Conservation (phyloP, 2,797 vertebrate species). For the Vespertilio murinus region DNA sequence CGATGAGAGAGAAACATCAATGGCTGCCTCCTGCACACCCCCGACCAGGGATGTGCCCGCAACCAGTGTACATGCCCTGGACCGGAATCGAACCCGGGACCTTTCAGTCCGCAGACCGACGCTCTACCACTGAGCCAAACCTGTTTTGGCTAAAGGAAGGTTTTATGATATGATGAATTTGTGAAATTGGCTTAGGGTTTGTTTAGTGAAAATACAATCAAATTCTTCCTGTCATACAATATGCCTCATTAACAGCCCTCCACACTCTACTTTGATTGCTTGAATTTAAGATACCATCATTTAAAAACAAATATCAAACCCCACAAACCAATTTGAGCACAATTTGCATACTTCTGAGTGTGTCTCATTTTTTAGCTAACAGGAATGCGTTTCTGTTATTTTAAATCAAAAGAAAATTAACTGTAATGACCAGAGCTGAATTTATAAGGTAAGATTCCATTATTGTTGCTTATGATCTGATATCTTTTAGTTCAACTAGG, state of each 20-base stretch:
- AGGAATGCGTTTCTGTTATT: background rate
- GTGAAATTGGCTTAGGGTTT: constrained; percentile 82
- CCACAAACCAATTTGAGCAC: background rate
- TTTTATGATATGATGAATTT: constrained; percentile 84
- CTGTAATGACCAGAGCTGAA: background rate
- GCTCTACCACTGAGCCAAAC: no score
- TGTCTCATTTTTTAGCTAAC: background rate
- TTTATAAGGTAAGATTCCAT: background rate
- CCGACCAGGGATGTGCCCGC: no score
- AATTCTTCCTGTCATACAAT: constrained; percentile 62
- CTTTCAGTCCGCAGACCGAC: no score
- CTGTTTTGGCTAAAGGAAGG: no score
- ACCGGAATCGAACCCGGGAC: no score
- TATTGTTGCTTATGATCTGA: background rate
- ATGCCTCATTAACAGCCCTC: constrained; percentile 72
- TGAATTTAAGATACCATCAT: constrained; percentile 58
- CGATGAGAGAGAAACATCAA: no score
- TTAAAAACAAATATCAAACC: constrained; percentile 67
- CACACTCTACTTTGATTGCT: background rate
- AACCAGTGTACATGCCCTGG: no score
- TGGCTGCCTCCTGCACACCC: no score
- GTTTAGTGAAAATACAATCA: constrained; percentile 80
- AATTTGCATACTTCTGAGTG: background rate
- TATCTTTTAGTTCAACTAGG: background rate
- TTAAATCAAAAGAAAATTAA: background rate